Conservation (phyloP, 2,888 invertebrate species). For the Acleris literana region DNA sequence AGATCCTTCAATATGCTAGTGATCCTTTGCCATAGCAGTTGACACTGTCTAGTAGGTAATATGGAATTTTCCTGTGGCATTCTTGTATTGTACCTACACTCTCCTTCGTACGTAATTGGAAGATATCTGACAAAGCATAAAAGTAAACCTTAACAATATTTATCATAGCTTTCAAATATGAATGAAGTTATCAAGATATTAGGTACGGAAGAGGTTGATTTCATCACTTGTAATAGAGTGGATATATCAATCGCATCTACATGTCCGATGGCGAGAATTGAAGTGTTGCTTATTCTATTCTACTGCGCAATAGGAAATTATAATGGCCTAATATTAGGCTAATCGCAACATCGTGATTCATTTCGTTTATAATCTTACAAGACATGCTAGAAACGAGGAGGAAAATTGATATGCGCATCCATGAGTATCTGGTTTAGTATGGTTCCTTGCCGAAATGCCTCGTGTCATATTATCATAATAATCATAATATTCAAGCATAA, state of each 20-base stretch:
- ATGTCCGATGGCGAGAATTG: slow-evolving; percentile 13
- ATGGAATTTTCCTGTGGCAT: too few relatives aligned
- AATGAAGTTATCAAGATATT: too few relatives aligned
- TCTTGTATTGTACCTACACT: too few relatives aligned
- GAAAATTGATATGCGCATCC: slow-evolving; percentile 18
- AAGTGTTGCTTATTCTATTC: slow-evolving; percentile 13
- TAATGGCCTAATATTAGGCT: slow-evolving; percentile 22
- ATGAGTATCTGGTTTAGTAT: slow-evolving; percentile 2
- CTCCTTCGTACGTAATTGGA: too few relatives aligned
- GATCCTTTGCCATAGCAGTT: too few relatives aligned
- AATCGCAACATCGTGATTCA: slow-evolving; percentile 25
- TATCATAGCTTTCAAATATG: too few relatives aligned
- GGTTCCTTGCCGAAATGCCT: slow-evolving; percentile 9
- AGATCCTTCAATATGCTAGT: too few relatives aligned
- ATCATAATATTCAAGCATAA: slow-evolving; percentile 45
- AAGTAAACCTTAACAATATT: too few relatives aligned
- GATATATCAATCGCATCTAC: slow-evolving; percentile 18
- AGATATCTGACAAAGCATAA: too few relatives aligned
- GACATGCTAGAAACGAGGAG: slow-evolving; percentile 4
- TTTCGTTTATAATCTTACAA: slow-evolving; percentile 11
- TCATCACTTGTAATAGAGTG: too few relatives aligned
- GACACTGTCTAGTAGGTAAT: too few relatives aligned
- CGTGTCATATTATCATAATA: slow-evolving; percentile 24
- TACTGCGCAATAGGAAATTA: slow-evolving; percentile 31
- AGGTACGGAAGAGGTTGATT: too few relatives aligned